A percentile compares a stretch with the other conserved stretches of the same genome.
Conservation (phyloP, 2,113 vertebrate genomes). For the Odocoileus virginianus region DNA sequence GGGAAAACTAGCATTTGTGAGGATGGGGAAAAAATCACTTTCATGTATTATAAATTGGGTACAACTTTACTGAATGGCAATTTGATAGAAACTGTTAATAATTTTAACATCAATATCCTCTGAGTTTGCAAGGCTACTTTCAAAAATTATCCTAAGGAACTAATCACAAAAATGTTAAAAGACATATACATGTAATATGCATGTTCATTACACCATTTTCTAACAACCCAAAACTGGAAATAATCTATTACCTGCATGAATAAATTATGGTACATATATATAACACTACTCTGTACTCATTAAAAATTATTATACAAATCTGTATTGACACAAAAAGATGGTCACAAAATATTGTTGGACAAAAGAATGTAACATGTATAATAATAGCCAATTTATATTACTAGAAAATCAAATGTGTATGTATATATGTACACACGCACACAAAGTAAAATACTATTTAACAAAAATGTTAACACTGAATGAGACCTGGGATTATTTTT, state of each 20-base stretch:
- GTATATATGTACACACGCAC: not conserved
- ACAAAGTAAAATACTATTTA: not conserved
- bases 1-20: not conserved
- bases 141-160: conserved; percentile 2
- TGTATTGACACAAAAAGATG: not conserved
- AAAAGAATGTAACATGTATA: not conserved
- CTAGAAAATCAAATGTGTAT: conserved; percentile 7
- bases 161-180: conserved; percentile 28
- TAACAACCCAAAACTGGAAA: not conserved
- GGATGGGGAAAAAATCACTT: not conserved
- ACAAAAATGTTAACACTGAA: conserved; percentile 37
- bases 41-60: not conserved
- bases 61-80: not conserved
- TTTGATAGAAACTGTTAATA: not conserved
- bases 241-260: not conserved
- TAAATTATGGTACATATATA: not conserved
- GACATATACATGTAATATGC: not conserved
- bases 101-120: not conserved
- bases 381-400: not conserved
- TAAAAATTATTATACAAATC: conserved; percentile 7
- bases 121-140: not conserved
- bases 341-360: not conserved
- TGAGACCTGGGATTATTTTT: not conserved
- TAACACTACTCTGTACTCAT: not conserved
- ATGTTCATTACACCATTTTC: not conserved